Evolutionary conservation across 2,113 vertebrate genomes (phyloP).

Genomic region (Neodontobutis hainanensis): DNA sequence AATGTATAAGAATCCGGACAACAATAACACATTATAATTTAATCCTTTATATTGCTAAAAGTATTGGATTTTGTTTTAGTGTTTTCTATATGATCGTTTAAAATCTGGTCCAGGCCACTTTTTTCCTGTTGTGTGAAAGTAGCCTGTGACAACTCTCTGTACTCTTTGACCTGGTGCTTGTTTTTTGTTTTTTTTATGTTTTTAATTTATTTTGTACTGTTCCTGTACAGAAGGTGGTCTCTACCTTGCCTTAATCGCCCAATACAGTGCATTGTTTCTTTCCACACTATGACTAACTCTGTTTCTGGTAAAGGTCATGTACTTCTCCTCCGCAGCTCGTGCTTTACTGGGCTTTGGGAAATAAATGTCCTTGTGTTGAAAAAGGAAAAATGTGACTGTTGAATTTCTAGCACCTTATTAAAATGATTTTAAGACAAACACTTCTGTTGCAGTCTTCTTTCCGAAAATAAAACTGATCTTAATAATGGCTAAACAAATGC

Average conservation of each 20-base stretch:
- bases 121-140: neutral
- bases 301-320: slow-evolving; percentile 36
- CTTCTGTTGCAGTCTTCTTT: neutral
- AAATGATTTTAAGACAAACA: slow-evolving; percentile 59
- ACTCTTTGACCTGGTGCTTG: slow-evolving; percentile 36
- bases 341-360: slow-evolving; percentile 15
- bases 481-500: too few species aligned
- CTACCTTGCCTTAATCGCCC: slow-evolving; percentile 73
- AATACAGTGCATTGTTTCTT: slow-evolving; percentile 49
- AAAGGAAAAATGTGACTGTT: slow-evolving; percentile 51
- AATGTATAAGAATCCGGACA: too few species aligned
- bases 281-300: slow-evolving; percentile 61
- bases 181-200: slow-evolving; percentile 21
- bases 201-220: slow-evolving; percentile 23
- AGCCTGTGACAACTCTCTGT: slow-evolving; percentile 1
- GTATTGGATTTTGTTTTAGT: neutral
- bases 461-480: neutral
- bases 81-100: neutral
- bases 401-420: slow-evolving; percentile 78
- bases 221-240: slow-evolving; percentile 48
- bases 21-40: too few species aligned
- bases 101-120: neutral
- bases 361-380: slow-evolving; percentile 36
- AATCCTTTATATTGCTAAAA: too few species aligned
- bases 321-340: slow-evolving; percentile 32